Base-by-base conservation (phyloP, 2,888 invertebrate genomes). In the Lochmaea capreae region DNA sequence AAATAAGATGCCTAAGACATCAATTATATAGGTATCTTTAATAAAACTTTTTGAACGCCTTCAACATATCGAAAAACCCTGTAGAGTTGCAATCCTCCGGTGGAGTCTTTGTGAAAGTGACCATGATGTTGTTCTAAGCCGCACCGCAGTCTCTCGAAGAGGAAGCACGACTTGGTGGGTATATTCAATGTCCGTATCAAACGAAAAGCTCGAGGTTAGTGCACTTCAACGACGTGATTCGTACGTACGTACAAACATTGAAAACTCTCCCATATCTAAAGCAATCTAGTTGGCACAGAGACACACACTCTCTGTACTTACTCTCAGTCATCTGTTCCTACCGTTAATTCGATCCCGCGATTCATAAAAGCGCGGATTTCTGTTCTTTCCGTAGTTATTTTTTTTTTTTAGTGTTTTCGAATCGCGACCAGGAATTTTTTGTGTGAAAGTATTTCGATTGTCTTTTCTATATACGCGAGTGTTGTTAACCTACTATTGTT, bases 201-300 rank as follows among this genome's bases (percentile, higher is more conserved):
- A 62, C 62, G 11, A 58, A 62, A 62, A 42, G 16, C 43, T 16
- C 62, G 72, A 83, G 85, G 85, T 85, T 85, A 86, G 86, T 86
- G 86, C 85, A 85, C 86, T 83, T 81, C 81, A 80, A 71, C 72
- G 73, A 70, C 75, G 77, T 67, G 62, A 43, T 26, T 14, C 33
- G 59, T 62, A 62, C 62, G 62, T 75, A 73, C 77, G 78, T 78
- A 76, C 68, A 73, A 67, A 73, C 67, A 67, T 65, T 57, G 26
- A 63, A 71, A 67, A 62, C 42, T 42, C 54, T 42, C 43, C 46
- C 49, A 52, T 62, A 63, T 63, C 67, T 67, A 43, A 43, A 67
- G 26, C 58, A 67, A 67, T 62, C 42, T 43, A 62, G 62, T 62
- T 62, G 42, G 62, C 62, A 62, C 62, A 42, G 62, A 39, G 62